Evolutionary conservation across 2,888 invertebrate genomes (phyloP).

Genomic region (Diplolepis rosae): DNA sequence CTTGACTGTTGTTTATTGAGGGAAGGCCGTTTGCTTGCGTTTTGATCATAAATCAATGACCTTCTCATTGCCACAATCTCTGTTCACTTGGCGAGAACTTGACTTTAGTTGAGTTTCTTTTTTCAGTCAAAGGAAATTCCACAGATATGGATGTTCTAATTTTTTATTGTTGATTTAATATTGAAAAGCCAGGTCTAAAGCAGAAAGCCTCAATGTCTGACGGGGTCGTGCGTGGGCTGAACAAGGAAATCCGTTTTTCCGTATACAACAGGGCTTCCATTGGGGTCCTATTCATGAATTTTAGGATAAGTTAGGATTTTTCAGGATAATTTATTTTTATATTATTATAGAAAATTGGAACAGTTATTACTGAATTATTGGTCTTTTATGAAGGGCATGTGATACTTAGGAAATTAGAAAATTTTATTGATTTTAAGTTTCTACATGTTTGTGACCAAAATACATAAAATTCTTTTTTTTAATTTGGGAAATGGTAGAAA

Average conservation of each 20-base stretch:
- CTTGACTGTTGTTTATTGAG: neutral
- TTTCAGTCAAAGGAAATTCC: neutral
- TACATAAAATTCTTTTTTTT: too few relatives aligned
- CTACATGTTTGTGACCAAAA: too few relatives aligned
- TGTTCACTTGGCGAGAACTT: neutral
- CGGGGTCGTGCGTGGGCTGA: slow-evolving; percentile 52
- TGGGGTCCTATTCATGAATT: slow-evolving; percentile 38
- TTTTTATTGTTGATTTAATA: slow-evolving; percentile 43
- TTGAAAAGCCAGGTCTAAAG: slow-evolving; percentile 55
- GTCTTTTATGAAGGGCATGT: too few relatives aligned
- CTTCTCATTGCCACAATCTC: neutral
- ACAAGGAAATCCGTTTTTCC: slow-evolving; percentile 59
- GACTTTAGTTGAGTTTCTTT: slow-evolving; percentile 30
- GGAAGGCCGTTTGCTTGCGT: neutral
- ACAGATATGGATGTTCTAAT: neutral
- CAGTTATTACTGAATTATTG: too few relatives aligned
- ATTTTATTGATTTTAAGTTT: too few relatives aligned
- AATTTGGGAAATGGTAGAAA: too few relatives aligned
- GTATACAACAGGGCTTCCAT: slow-evolving; percentile 62
- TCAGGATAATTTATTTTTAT: too few relatives aligned
- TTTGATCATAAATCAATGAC: neutral
- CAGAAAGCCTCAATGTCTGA: slow-evolving; percentile 46
- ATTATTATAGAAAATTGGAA: too few relatives aligned
- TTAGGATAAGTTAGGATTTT: too few relatives aligned
- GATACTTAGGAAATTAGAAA: too few relatives aligned